Conservation (phyloP, 2,113 vertebrate genomes). For the Scolopax mira region DNA sequence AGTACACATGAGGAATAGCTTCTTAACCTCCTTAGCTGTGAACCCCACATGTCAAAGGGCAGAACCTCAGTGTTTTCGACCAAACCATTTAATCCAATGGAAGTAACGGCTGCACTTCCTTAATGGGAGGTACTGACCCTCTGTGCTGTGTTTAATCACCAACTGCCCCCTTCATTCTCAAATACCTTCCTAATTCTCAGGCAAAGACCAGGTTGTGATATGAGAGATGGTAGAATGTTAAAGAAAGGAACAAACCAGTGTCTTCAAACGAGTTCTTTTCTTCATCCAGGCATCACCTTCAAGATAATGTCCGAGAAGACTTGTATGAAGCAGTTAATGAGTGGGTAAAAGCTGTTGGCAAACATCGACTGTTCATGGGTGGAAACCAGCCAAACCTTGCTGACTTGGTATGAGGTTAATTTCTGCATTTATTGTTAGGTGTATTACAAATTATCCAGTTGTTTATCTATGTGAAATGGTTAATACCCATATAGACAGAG, state of each 20-base stretch:
- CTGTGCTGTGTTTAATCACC: not conserved
- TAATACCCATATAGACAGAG: not conserved
- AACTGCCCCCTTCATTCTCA: not conserved
- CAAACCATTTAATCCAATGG: not conserved
- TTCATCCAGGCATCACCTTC: slow-evolving; percentile 84
- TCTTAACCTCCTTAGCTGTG: not conserved
- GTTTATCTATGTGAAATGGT: not conserved
- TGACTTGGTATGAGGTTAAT: slow-evolving; percentile 84
- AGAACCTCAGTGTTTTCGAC: not conserved
- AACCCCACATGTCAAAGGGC: not conserved
- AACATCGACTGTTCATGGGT: slow-evolving; percentile 90
- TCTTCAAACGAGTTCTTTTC: not conserved
- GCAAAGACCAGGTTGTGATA: not conserved
- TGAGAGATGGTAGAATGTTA: not conserved
- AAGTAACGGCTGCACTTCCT: not conserved
- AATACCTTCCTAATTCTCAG: not conserved
- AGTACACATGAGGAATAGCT: not conserved
- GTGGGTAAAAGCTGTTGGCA: slow-evolving; percentile 91
- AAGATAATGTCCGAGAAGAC: slow-evolving; percentile 88
- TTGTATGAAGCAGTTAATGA: slow-evolving; percentile 89
- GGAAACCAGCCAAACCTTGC: slow-evolving; percentile 90
- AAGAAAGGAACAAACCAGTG: not conserved
- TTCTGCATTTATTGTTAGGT: not conserved
- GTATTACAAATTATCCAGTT: not conserved
- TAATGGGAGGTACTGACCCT: not conserved